These are phyloP conservation scores for Ectobius pallidus DNA, from an alignment of 2,888 invertebrate species.

Conservation along the genomic window DNA sequence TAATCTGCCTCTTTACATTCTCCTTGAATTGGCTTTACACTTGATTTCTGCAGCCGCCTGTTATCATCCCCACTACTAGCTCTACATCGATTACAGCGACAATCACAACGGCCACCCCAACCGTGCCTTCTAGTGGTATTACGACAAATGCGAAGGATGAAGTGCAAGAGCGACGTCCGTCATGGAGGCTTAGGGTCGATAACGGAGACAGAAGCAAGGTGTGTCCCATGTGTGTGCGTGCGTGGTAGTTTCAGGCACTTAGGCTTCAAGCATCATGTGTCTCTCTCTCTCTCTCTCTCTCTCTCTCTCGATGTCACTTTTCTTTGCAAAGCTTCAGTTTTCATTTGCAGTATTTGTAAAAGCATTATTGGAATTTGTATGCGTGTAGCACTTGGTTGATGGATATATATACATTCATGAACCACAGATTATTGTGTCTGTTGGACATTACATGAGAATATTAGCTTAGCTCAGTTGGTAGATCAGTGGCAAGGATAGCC, in stretches of 20 bases:
- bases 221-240: slow-evolving; percentile 47
- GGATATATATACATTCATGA: no score
- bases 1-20: not conserved
- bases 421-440: no score
- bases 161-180: slow-evolving; percentile 79
- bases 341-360: not conserved
- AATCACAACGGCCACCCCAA: slow-evolving; percentile 61
- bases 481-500: no score
- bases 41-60: slow-evolving; percentile 36
- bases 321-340: not conserved
- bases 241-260: slow-evolving; percentile 1
- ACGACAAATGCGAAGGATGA: slow-evolving; percentile 37
- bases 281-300: no score
- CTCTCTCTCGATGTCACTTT: no score
- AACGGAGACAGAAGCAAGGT: slow-evolving; percentile 82
- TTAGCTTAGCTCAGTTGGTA: no score
- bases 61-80: slow-evolving; percentile 38
- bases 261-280: not conserved
- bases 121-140: slow-evolving; percentile 52
- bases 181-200: slow-evolving; percentile 90
- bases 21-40: slow-evolving; percentile 12
- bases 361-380: no score
- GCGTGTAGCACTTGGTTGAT: no score
- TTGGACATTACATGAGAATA: no score
- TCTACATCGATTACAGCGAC: slow-evolving; percentile 59